A percentile compares a stretch with the other conserved stretches of the same genome.
Conservation (phyloP, 2,888 invertebrate species). For the Deilephila porcellus region DNA sequence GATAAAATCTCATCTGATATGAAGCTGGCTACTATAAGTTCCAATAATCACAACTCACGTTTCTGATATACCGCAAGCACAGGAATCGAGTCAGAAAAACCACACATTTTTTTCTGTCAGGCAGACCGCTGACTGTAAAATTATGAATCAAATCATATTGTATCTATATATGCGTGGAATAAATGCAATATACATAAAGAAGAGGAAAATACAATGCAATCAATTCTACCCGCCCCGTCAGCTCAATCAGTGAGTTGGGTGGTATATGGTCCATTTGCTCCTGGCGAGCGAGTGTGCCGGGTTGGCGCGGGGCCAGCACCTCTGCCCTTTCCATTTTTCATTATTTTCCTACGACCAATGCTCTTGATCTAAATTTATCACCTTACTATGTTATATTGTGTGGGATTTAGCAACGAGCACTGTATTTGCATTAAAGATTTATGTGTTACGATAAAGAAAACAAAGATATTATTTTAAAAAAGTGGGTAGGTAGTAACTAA, state of each 20-base stretch:
- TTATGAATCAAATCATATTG: too few species aligned
- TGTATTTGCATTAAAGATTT: not conserved
- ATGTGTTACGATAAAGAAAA: not conserved
- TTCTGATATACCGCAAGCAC: too few species aligned
- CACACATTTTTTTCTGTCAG: too few species aligned
- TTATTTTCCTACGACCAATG: conserved; percentile 34
- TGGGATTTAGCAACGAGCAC: conserved; percentile 7
- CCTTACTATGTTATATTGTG: conserved; percentile 23
- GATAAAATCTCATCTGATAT: too few species aligned
- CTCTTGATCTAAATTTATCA: conserved; percentile 22
- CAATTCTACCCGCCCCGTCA: not conserved
- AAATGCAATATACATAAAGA: not conserved
- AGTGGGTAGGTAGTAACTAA: too few species aligned
- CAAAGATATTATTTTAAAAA: not conserved
- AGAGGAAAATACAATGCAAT: not conserved
- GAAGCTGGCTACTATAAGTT: too few species aligned
- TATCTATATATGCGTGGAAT: too few species aligned
- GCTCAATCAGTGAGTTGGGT: not conserved
- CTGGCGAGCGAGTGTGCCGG: too few species aligned
- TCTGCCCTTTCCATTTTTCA: conserved; percentile 41
- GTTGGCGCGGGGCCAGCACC: conserved; percentile 42
- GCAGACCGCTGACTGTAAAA: too few species aligned
- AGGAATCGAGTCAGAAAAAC: too few species aligned
- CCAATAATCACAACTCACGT: too few species aligned
- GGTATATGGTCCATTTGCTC: conserved; percentile 5